Base-by-base conservation (phyloP, 2,797 vertebrate genomes). In the Lateolabrax maculatus region DNA sequence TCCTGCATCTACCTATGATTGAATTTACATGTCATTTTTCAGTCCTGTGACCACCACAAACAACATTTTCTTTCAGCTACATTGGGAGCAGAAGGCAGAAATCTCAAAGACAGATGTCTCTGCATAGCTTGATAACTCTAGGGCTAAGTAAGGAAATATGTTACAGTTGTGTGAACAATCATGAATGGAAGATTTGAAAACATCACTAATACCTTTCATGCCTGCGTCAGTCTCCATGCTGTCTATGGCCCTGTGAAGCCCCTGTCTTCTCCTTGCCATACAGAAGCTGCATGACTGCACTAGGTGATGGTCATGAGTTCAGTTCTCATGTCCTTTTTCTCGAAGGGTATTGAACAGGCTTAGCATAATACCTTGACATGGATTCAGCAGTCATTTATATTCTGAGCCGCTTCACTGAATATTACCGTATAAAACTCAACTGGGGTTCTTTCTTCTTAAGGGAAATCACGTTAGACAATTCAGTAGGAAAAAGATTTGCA, bases 371-470 rank as follows among this genome's bases (percentile, higher is more conserved):
- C 63, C 69, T 87, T 74, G 34, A 81, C 83, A 78, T 70, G 68
- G 68, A 77, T 70, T 68, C 71, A 62, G 49, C 64, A 73, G 62
- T 80, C 84, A 81, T 85, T 81, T 84, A 63, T 66, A 84, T 87
- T 92, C 79, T 57, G 62, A 75, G 73, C 61, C 2, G 43, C 60
- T 69, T 78, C 51, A 21, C 79, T 66, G 76, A 80, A 74, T 81
- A 73, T 78, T 65, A 39, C 49, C 2, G 44, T 39, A 52, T 53
- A 65, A 72, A 79, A 70, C 57, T 82, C 81, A 75, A 36, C 75
- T 1, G 49, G 55, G 67, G 65, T 37, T 37, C 79, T 89, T 86
- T 74, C 69, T 76, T 86, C 75, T 77, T 19, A 0, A 57, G 66
- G 78, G 62, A 87, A 86, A 88, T 76, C 44, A 79, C 3, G 2